These are phyloP conservation scores for Spinibarbus caldwelli DNA, from an alignment of 2,797 vertebrate species.

Conservation along the genomic window DNA sequence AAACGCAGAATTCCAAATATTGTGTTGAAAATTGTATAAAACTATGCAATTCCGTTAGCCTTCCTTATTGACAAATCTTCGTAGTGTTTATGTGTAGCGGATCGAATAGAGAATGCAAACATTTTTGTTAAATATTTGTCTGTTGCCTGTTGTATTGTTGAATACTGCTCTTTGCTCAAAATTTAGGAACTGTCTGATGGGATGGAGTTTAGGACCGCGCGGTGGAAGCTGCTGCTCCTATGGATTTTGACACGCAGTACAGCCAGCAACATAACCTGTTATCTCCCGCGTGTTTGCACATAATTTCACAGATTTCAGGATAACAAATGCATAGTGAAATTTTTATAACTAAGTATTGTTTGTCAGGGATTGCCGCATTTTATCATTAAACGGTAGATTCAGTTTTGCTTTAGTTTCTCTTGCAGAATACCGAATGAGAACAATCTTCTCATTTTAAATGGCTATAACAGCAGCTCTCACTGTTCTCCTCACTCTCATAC, in stretches of 20 bases:
- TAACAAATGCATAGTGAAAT: neutral
- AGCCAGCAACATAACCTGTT: neutral
- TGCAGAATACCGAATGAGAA: neutral
- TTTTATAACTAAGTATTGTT: no score
- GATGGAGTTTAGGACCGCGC: conserved; percentile 25
- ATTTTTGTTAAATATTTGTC: neutral
- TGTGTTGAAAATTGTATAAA: neutral
- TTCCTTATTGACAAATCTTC: neutral
- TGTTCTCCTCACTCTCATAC: neutral
- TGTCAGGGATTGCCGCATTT: neutral
- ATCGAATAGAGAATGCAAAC: no score
- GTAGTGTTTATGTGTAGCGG: no score
- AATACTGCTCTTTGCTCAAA: no score
- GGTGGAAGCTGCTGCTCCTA: neutral
- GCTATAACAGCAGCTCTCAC: neutral
- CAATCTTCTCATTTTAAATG: neutral
- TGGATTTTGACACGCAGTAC: conserved; percentile 2
- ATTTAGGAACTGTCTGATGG: rapidly evolving
- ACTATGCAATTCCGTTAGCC: neutral
- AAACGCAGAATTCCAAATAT: no score
- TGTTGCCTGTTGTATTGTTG: neutral
- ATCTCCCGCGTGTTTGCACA: neutral
- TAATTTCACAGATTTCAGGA: neutral
- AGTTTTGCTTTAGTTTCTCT: neutral
- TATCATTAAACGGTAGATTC: no score